These are phyloP conservation scores for Pteropus alecto DNA, from an alignment of 2,113 vertebrate genomes.

Conservation along the genomic window DNA sequence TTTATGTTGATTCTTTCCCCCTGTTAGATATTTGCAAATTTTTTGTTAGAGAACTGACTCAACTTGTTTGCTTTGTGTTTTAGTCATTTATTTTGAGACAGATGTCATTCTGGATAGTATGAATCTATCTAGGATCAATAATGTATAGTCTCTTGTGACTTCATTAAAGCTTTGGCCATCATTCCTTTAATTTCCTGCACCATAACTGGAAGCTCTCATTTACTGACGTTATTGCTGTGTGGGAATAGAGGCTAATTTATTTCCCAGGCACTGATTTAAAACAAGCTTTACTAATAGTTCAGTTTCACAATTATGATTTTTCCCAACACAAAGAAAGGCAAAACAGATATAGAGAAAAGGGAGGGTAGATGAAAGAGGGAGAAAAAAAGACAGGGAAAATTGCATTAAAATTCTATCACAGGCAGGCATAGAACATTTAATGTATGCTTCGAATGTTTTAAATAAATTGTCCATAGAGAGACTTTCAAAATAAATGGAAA, in stretches of 20 bases:
- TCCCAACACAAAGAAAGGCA: not conserved
- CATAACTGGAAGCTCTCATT: slow-evolving; percentile 43
- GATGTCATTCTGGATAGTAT: slow-evolving; percentile 20
- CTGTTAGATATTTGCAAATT: not conserved
- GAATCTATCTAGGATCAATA: slow-evolving; percentile 23
- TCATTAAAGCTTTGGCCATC: slow-evolving; percentile 47
- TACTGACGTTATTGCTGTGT: slow-evolving; percentile 39
- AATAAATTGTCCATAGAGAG: not conserved
- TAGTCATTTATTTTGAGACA: slow-evolving; percentile 37
- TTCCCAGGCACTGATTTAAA: slow-evolving; percentile 55
- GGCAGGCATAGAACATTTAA: not conserved
- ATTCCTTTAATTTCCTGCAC: slow-evolving; percentile 58
- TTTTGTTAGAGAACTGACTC: not conserved
- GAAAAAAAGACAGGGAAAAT: not conserved
- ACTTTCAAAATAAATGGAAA: not conserved
- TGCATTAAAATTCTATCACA: not conserved
- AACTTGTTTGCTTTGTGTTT: slow-evolving; percentile 19
- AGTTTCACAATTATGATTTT: slow-evolving; percentile 44
- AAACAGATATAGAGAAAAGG: not conserved
- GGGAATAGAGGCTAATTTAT: slow-evolving; percentile 48
- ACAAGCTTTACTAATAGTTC: slow-evolving; percentile 26
- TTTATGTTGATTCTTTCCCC: not conserved
- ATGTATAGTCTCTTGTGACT: not conserved
- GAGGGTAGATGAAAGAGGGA: not conserved
- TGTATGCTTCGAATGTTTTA: not conserved